These are phyloP conservation scores for Aepyceros melampus DNA, from an alignment of 2,113 vertebrate species.

Conservation along the genomic window DNA sequence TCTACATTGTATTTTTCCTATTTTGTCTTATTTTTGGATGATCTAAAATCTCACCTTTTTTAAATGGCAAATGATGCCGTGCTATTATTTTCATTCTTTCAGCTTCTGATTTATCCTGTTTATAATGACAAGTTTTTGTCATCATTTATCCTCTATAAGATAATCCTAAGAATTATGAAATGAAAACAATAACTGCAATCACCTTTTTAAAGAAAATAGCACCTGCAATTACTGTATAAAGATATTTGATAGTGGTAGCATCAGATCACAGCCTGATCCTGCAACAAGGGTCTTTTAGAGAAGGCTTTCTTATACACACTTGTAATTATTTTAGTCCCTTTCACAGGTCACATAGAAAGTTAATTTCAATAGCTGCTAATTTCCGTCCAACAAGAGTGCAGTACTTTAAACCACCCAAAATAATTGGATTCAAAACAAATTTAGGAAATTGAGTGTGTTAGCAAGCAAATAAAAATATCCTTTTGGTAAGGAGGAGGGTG, in stretches of 20 bases:
- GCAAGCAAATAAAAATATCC: slow-evolving; percentile 82
- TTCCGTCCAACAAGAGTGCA: slow-evolving; percentile 70
- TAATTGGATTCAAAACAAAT: slow-evolving; percentile 82
- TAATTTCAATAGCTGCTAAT: slow-evolving; percentile 76
- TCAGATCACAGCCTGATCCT: background rate
- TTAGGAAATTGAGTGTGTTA: slow-evolving; percentile 77
- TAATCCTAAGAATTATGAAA: slow-evolving; percentile 11
- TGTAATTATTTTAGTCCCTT: slow-evolving; percentile 70
- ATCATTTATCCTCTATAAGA: background rate
- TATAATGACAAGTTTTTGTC: background rate
- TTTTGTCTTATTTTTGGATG: background rate
- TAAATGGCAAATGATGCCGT: background rate
- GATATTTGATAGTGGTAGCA: slow-evolving; percentile 40
- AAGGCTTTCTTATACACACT: slow-evolving; percentile 31
- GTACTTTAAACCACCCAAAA: slow-evolving; percentile 77
- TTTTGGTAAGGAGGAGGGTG: slow-evolving; percentile 25
- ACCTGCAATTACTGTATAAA: background rate
- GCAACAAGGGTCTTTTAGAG: slow-evolving; percentile 44
- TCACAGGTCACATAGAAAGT: slow-evolving; percentile 77
- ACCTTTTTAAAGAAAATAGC: slow-evolving; percentile 58
- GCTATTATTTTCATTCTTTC: background rate
- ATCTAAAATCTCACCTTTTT: background rate
- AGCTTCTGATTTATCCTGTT: slow-evolving; percentile 25
- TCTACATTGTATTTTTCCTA: background rate
- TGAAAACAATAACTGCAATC: slow-evolving; percentile 24